Percentiles rank a stretch among this genome's conserved stretches.
phyloP scores from a whole-genome alignment of 2,797 vertebrate genomes.

The Darevskia nairensis region DNA sequence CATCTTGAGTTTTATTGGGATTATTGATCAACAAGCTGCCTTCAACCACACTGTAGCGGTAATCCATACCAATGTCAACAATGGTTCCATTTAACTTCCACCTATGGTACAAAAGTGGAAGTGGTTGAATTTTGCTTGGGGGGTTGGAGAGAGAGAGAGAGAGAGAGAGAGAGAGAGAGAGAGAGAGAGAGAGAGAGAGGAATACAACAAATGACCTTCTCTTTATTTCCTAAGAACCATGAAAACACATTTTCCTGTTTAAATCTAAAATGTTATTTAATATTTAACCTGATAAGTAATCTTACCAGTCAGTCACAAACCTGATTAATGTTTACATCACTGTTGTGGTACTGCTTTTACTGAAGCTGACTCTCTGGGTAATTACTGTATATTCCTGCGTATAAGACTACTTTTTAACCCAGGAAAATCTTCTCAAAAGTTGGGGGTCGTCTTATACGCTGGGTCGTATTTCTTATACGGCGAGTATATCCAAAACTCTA shows the following conservation, averaged over 20 bases:
- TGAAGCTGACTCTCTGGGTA: slow-evolving; percentile 41
- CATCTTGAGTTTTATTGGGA: slow-evolving; percentile 90
- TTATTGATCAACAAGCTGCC: slow-evolving; percentile 92
- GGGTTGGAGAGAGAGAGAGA: not conserved
- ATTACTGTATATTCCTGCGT: too few relatives aligned
- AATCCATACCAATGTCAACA: slow-evolving; percentile 87
- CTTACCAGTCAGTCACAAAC: slow-evolving; percentile 35
- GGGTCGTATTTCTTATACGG: too few relatives aligned
- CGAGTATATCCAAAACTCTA: too few relatives aligned
- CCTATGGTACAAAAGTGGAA: slow-evolving; percentile 78
- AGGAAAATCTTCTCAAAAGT: too few relatives aligned
- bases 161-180: not conserved
- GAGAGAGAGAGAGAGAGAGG: not conserved
- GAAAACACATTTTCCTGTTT: slow-evolving; percentile 22
- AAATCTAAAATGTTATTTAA: slow-evolving; percentile 26
- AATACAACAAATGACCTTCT: not conserved
- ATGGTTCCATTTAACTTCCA: slow-evolving; percentile 94
- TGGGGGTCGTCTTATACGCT: too few relatives aligned
- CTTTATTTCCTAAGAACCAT: not conserved
- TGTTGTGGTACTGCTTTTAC: slow-evolving; percentile 1
- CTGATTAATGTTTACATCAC: slow-evolving; percentile 48
- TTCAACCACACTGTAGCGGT: slow-evolving; percentile 90
- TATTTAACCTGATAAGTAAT: slow-evolving; percentile 17
- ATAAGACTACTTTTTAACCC: too few relatives aligned
- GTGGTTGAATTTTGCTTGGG: slow-evolving; percentile 53